Percentiles rank a stretch among this genome's conserved stretches.
Conservation (phyloP, 2,113 vertebrate species). For the Eurypyga helias region DNA sequence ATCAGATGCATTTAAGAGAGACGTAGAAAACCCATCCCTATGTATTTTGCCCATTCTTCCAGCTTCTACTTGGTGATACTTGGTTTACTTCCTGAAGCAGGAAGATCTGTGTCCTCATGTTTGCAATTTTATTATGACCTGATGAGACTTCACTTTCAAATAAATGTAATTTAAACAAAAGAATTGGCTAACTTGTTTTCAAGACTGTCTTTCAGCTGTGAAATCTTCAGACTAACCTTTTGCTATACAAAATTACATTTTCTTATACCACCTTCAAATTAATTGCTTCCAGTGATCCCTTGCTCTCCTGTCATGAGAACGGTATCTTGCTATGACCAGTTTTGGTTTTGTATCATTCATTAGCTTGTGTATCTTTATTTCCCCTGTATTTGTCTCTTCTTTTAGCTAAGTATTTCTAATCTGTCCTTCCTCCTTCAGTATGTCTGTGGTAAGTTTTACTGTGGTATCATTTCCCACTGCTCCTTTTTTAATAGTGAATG, state of each 20-base stretch:
- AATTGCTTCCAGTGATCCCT: background rate
- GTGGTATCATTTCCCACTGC: background rate
- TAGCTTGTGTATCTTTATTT: background rate
- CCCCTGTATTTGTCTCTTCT: background rate
- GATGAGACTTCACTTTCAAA: background rate
- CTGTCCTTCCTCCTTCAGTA: background rate
- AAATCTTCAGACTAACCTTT: background rate
- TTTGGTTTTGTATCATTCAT: background rate
- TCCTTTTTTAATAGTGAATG: background rate
- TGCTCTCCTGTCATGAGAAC: background rate
- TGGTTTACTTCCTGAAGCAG: background rate
- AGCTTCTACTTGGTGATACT: background rate
- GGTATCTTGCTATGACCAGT: background rate
- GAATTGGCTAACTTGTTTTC: background rate
- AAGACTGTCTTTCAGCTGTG: background rate
- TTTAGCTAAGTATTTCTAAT: background rate
- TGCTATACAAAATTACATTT: background rate
- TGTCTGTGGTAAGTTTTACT: background rate
- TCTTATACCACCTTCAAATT: background rate
- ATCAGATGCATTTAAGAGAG: background rate
- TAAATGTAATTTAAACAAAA: background rate
- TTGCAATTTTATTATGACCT: background rate
- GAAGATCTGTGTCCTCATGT: background rate
- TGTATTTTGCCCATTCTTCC: background rate
- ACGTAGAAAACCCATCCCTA: background rate